Conservation (phyloP, 2,888 invertebrate genomes). For the Gari tellinella region DNA sequence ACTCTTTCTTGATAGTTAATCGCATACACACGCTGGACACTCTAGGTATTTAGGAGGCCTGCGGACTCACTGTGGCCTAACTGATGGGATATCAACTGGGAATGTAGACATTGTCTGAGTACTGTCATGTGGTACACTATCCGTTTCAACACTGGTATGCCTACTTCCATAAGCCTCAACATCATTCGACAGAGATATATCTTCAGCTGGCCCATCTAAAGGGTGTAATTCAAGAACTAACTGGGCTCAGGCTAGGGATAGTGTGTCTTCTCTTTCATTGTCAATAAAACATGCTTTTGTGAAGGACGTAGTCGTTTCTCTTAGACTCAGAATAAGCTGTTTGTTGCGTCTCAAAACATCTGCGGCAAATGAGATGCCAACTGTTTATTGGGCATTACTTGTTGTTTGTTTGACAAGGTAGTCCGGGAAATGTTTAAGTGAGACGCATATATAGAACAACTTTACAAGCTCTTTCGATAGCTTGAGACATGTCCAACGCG, state of each 20-base stretch:
- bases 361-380: slow-evolving; percentile 62
- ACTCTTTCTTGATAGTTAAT: too few relatives aligned
- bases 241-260: slow-evolving; percentile 17
- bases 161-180: too few relatives aligned
- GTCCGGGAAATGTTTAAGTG: slow-evolving; percentile 17
- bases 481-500: slow-evolving; percentile 49
- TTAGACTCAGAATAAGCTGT: slow-evolving; percentile 48
- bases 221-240: slow-evolving; percentile 4
- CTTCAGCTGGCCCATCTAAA: slow-evolving; percentile 14
- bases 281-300: slow-evolving; percentile 31
- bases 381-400: slow-evolving; percentile 17
- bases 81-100: too few relatives aligned
- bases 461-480: slow-evolving; percentile 31
- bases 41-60: too few relatives aligned
- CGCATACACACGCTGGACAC: too few relatives aligned
- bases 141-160: too few relatives aligned
- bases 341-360: slow-evolving; percentile 59
- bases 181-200: too few relatives aligned
- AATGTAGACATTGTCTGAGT: too few relatives aligned
- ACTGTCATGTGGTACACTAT: too few relatives aligned
- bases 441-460: slow-evolving; percentile 25
- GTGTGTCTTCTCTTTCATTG: slow-evolving; percentile 40
- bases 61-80: too few relatives aligned
- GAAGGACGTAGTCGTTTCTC: slow-evolving; percentile 12
- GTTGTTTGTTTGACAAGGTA: slow-evolving; percentile 7